Conservation (phyloP, 1,140 invertebrate genomes). For the Drosophila nannoptera region DNA sequence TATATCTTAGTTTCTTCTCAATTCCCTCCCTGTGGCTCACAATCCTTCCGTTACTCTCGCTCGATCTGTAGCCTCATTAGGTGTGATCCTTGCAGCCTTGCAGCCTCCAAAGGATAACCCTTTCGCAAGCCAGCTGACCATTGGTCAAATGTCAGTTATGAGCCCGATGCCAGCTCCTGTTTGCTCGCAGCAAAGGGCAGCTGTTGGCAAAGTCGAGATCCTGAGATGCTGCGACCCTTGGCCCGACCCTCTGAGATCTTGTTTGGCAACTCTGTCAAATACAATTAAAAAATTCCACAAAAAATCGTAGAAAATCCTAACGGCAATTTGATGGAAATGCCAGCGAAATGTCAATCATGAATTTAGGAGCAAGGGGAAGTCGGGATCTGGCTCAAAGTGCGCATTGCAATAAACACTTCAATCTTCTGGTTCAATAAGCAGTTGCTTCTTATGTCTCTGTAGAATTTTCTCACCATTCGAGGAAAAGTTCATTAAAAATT, state of each 20-base stretch:
- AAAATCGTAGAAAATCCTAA: conserved; percentile 25
- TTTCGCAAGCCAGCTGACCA: conserved; percentile 51
- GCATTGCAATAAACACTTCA: conserved; percentile 20
- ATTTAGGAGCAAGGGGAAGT: conserved; percentile 39
- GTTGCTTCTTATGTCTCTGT: background rate
- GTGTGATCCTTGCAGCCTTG: background rate
- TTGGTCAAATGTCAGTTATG: conserved; percentile 67
- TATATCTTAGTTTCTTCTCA: no score
- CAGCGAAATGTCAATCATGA: conserved; percentile 67
- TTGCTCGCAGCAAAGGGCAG: conserved; percentile 27
- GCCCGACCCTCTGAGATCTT: conserved; percentile 51
- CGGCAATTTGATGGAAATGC: conserved; percentile 69
- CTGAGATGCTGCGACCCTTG: conserved; percentile 26
- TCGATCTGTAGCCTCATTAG: conserved; percentile 15
- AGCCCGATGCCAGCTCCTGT: conserved; percentile 8
- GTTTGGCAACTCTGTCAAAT: conserved; percentile 72
- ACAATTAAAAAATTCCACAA: conserved; percentile 57
- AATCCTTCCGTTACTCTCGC: conserved; percentile 2
- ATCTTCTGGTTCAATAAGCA: conserved; percentile 65
- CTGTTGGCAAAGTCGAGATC: conserved; percentile 33
- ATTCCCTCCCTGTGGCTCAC: background rate
- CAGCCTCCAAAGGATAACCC: conserved; percentile 40
- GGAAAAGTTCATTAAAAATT: conserved; percentile 57
- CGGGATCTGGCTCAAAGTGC: conserved; percentile 38
- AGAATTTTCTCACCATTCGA: conserved; percentile 25